Evolutionary conservation across 2,113 vertebrate genomes (phyloP), one percentile per base, ranked within the genome.

Genomic region (Scalopus aquaticus): DNA sequence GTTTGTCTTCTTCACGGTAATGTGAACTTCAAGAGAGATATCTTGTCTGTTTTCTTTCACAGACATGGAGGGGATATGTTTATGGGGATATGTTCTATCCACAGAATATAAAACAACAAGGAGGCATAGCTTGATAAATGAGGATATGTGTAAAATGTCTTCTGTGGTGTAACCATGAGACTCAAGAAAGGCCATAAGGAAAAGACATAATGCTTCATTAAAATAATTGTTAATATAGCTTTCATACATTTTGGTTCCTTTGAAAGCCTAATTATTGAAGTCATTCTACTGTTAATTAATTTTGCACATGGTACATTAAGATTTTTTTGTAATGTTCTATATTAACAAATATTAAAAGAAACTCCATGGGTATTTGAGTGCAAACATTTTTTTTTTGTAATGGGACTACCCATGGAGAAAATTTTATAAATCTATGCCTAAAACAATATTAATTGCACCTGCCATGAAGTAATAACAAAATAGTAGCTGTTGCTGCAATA

Each of bases 371-470:
- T 77, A 84, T 79, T 76, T 93, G 69, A 90, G 20, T 69, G 28
- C 49, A 94, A 93, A 84, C 60, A 89, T 91, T 96, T 80, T 87
- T 91, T 96, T 80, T 87, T 24, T 82, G 49, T 93, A 92, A 90
- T 77, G 42, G 67, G 72, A 84, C 12, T 90, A 88, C 39, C 37
- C 20, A 90, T 35, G 67, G 76, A 96, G 96, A 95, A 96, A 88
- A 84, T 74, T 97, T 88, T 93, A 91, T 96, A 93, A 90, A 93
- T 92, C 26, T 88, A 26, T 84, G 37, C 35, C n/a, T 92, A 76
- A 88, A 95, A 88, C 20, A 91, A 77, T 93, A 95, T 96, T 87
- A 93, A 95, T 95, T 93, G n/a, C 93, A 95, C 80, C 49, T 93
- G 20, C 35, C 3, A 0, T 85, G n/a, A 78, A 92, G 19, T 28